Conservation (phyloP, 2,797 vertebrate species). For the Phoebastria nigripes region DNA sequence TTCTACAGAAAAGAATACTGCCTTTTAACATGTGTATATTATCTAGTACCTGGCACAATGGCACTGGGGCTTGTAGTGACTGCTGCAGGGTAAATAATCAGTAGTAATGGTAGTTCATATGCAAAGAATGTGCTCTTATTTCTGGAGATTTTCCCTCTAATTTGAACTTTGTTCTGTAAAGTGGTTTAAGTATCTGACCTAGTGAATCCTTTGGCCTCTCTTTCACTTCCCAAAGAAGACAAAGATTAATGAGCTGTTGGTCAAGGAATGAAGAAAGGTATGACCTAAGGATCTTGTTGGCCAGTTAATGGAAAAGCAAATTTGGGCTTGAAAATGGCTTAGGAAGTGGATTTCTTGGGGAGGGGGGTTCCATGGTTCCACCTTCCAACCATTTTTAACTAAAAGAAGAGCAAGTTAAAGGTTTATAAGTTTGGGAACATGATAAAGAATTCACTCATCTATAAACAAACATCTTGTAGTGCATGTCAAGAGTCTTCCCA, state of each 20-base stretch:
- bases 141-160: background rate
- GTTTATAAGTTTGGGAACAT: rapidly evolving
- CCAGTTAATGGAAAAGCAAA: background rate
- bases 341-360: background rate
- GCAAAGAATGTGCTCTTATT: background rate
- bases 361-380: background rate
- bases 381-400: rapidly evolving
- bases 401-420: background rate
- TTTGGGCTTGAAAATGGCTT: background rate
- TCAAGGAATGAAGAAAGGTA: background rate
- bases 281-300: background rate
- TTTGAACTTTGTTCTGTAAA: background rate
- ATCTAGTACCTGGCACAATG: background rate
- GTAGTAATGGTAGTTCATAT: background rate
- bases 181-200: background rate
- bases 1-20: background rate
- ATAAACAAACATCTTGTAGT: background rate
- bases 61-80: background rate
- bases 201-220: background rate
- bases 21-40: background rate
- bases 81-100: background rate
- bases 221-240: background rate
- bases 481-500: background rate
- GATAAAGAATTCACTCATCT: background rate
- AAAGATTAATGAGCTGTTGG: background rate